Base-by-base conservation (phyloP, 2,113 vertebrate species). In the Camelus bactrianus region DNA sequence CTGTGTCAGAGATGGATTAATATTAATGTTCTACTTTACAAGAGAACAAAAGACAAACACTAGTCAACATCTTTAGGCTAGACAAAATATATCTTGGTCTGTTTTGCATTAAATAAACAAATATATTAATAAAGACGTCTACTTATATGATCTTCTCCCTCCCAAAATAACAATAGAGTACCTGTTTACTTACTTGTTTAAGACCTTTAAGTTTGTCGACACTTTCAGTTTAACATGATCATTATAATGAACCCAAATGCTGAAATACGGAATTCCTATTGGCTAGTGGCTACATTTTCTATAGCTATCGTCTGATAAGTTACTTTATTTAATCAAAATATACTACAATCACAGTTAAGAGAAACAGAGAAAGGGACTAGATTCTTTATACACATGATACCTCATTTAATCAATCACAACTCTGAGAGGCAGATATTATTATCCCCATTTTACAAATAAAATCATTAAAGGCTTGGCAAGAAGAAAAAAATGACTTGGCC, bases 101-200 rank as follows among this genome's bases (percentile, higher is more conserved):
- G 20, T 46, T 92, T 80, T 82, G 6, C 56, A 84, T 88, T 91
- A 98, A 85, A 70, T 73, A 89, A 79, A 42, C 9, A n/a, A 95
- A 20, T 65, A 42, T 20, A 50, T 56, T 83, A 87, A 87, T 56
- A 93, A 93, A 92, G 14, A 17, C 35, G 15, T 60, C 58, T 4
- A 92, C 24, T 92, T 94, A 67, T 9, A 92, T 58, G 13, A 70
- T 79, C 62, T 90, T 35, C 32, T 72, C 17, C 6, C 50, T 73
- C 32, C 32, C 38, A 24, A 87, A 92, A 86, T 38, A 64, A 94
- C 13, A 60, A 67, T 84, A n/a, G 80, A 6, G 52, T 26, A 75
- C 67, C 28, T 64, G 35, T 52, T n/a, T 65, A 88, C 46, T 90
- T 83, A 88, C 6, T 72, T 62, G 30, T 82, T 86, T 82, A 88